Percentiles rank a stretch among this genome's conserved stretches.
phyloP scores from a whole-genome alignment of 2,113 vertebrate species.

The Athene noctua region DNA sequence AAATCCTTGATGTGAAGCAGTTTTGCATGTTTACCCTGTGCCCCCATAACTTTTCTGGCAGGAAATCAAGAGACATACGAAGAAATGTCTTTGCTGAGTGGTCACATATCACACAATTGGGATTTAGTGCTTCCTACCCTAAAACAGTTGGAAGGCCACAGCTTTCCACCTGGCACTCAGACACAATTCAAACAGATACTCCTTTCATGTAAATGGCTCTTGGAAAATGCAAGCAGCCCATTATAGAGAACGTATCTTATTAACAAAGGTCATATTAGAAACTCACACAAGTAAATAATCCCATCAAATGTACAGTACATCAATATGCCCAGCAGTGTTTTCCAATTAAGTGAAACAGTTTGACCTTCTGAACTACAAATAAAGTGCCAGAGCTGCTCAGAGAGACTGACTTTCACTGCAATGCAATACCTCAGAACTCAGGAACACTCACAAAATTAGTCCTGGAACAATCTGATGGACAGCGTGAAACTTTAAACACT shows the following conservation, averaged over 20 bases:
- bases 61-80: neutral
- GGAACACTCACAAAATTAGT: constrained; percentile 52
- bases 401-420: constrained; percentile 10
- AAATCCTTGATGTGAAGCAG: neutral
- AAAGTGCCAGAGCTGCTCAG: constrained; percentile 37
- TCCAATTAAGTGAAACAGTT: constrained; percentile 63
- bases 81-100: neutral
- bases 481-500: constrained; percentile 42
- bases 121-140: neutral
- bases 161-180: neutral
- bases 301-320: constrained; percentile 56
- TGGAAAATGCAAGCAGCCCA: constrained; percentile 46
- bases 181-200: constrained; percentile 8
- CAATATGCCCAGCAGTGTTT: constrained; percentile 47
- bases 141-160: neutral
- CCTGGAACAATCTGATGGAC: constrained; percentile 38
- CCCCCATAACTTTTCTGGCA: neutral
- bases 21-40: neutral
- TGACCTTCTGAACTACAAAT: constrained; percentile 71
- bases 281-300: constrained; percentile 53
- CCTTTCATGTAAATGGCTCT: constrained; percentile 31
- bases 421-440: constrained; percentile 29
- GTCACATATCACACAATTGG: neutral
- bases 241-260: constrained; percentile 62
- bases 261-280: constrained; percentile 67